phyloP scores from a whole-genome alignment of 2,888 invertebrate genomes.

The Thalpophila matura region DNA sequence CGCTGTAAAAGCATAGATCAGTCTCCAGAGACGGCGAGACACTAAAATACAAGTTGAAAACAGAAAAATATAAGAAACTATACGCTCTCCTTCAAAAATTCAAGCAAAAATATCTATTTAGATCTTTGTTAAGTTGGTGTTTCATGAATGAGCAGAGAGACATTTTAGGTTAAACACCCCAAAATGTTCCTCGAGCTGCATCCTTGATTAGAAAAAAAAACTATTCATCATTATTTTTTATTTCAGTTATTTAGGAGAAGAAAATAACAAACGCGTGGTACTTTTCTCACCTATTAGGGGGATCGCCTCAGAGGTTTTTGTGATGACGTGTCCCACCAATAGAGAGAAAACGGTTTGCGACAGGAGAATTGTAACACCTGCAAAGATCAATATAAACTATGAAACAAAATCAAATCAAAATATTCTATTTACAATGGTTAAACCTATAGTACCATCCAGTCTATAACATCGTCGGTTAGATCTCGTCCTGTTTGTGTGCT shows the following conservation, averaged over 20 bases:
- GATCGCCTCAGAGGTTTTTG: constrained; percentile 99
- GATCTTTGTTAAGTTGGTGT: constrained; percentile 78
- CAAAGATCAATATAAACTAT: constrained; percentile 92
- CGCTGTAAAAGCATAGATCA: constrained; percentile 77
- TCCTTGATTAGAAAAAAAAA: constrained; percentile 69
- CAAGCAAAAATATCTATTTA: constrained; percentile 86
- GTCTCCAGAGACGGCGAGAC: constrained; percentile 73
- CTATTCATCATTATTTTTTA: constrained; percentile 70
- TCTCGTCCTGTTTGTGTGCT: constrained; percentile 86
- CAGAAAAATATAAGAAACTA: constrained; percentile 75
- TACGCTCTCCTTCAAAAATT: constrained; percentile 76
- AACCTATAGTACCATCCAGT: constrained; percentile 71
- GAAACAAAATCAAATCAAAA: constrained; percentile 74
- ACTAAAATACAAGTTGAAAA: constrained; percentile 82
- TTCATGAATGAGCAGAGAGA: constrained; percentile 83
- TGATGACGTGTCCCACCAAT: constrained; percentile 99
- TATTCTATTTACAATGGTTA: constrained; percentile 72
- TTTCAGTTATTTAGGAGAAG: constrained; percentile 64
- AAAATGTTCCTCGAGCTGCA: constrained; percentile 82
- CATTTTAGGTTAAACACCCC: constrained; percentile 74
- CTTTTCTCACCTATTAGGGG: constrained; percentile 97
- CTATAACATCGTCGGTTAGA: constrained; percentile 67
- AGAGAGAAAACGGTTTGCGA: constrained; percentile 99
- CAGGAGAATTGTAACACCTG: constrained; percentile 99
- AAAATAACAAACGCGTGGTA: constrained; percentile 71